phyloP scores from a whole-genome alignment of 2,888 invertebrate species.

The Megamerina dolium region DNA sequence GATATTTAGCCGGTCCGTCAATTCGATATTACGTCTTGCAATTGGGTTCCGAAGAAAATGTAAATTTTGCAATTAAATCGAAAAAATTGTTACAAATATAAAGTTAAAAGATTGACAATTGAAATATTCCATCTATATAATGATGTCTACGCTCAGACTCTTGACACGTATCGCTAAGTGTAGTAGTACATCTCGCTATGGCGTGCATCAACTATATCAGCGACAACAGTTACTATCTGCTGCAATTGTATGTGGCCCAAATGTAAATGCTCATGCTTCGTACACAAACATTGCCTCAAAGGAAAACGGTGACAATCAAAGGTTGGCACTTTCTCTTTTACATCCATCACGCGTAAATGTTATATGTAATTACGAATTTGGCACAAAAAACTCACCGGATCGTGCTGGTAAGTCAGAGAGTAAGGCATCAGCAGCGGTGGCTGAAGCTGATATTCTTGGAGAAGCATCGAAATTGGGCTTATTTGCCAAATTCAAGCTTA shows the following conservation, averaged over 20 bases:
- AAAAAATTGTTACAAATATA: too few species aligned
- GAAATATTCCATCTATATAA: too few species aligned
- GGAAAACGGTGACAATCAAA: too few species aligned
- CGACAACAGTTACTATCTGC: neutral
- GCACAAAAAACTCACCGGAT: slow-evolving; percentile 25
- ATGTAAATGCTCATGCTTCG: too few species aligned
- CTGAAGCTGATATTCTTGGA: slow-evolving; percentile 37
- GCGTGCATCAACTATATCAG: neutral
- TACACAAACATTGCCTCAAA: too few species aligned
- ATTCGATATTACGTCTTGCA: too few species aligned
- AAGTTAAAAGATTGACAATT: too few species aligned
- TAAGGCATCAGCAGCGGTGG: slow-evolving; percentile 27
- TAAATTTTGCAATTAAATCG: too few species aligned
- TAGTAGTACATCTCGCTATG: neutral
- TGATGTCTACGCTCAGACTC: slow-evolving; percentile 6
- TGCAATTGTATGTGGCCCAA: neutral
- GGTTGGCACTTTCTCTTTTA: too few species aligned
- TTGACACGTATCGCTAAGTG: neutral
- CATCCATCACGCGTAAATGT: too few species aligned
- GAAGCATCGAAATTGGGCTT: slow-evolving; percentile 55
- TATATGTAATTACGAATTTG: slow-evolving; percentile 13
- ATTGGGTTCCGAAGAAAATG: too few species aligned
- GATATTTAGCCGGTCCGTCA: too few species aligned
- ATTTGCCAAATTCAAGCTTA: slow-evolving; percentile 77
- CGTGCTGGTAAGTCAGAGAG: slow-evolving; percentile 30